These are phyloP conservation scores for Malurus cyaneus DNA, from an alignment of 2,113 vertebrate species.

Conservation along the genomic window DNA sequence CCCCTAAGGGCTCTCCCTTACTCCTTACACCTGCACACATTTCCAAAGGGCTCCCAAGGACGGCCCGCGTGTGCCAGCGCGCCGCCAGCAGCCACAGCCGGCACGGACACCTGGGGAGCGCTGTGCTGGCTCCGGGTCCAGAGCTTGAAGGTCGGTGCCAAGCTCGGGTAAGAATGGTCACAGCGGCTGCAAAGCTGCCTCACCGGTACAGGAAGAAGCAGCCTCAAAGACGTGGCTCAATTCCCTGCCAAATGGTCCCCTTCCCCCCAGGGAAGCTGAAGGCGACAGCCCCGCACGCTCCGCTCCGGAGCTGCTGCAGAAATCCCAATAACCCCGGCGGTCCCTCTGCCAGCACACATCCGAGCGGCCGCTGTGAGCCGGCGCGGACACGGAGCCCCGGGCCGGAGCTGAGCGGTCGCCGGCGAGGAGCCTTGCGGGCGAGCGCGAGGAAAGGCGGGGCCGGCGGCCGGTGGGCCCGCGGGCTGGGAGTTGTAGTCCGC, in stretches of 20 bases:
- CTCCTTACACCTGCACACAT: rapidly evolving
- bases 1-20: rapidly evolving
- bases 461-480: too few relatives aligned
- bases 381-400: rapidly evolving
- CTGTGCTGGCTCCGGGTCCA: not conserved
- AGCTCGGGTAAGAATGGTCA: not conserved
- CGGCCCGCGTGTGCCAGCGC: not conserved
- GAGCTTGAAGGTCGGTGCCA: not conserved
- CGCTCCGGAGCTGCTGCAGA: not conserved
- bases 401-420: rapidly evolving
- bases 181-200: not conserved
- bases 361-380: rapidly evolving
- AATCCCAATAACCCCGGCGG: rapidly evolving
- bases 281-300: not conserved
- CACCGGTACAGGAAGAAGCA: not conserved
- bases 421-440: not conserved
- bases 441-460: rapidly evolving
- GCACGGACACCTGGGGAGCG: not conserved
- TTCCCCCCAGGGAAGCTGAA: not conserved
- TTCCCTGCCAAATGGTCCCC: not conserved
- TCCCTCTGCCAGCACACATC: too few relatives aligned
- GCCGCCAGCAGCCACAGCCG: not conserved
- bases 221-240: not conserved
- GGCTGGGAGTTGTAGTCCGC: not conserved
- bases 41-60: not conserved